Evolutionary conservation across 2,797 vertebrate genomes (phyloP).

Genomic region (Pangasius larnaudii): DNA sequence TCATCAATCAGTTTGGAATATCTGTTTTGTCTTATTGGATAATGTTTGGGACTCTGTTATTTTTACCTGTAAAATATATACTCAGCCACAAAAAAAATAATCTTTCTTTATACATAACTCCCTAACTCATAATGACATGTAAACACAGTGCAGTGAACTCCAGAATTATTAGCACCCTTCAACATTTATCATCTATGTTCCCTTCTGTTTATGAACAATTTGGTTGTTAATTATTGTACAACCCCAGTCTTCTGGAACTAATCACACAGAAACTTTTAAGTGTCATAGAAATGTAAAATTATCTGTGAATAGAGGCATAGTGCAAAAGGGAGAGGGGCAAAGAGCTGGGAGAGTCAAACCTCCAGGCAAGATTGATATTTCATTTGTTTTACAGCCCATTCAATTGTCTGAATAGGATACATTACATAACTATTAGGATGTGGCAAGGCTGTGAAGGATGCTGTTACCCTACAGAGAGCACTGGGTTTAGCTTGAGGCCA

Average conservation of each 20-base stretch:
- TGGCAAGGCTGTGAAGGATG: constrained; percentile 57
- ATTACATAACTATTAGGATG: constrained; percentile 56
- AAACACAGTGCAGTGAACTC: neutral
- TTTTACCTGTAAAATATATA: neutral
- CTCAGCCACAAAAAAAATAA: neutral
- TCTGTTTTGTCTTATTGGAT: neutral
- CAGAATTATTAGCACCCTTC: neutral
- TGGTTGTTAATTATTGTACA: neutral
- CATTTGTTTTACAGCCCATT: constrained; percentile 53
- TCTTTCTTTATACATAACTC: neutral
- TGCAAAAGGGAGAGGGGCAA: neutral
- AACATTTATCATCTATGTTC: neutral
- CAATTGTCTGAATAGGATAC: constrained; percentile 57
- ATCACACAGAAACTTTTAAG: neutral
- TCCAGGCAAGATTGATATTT: constrained; percentile 55
- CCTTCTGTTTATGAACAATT: too few species aligned
- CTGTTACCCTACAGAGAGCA: constrained; percentile 68
- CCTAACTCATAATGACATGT: neutral
- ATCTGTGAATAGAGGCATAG: neutral
- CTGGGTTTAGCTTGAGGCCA: constrained; percentile 72
- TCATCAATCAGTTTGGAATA: neutral
- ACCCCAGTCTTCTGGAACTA: neutral
- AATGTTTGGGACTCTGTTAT: neutral
- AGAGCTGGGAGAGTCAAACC: constrained; percentile 14
- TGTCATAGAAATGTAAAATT: neutral